A percentile compares a stretch with the other conserved stretches of the same genome.
These are phyloP conservation scores for Lerista edwardsae DNA, from an alignment of 2,797 vertebrate genomes.

Conservation along the genomic window DNA sequence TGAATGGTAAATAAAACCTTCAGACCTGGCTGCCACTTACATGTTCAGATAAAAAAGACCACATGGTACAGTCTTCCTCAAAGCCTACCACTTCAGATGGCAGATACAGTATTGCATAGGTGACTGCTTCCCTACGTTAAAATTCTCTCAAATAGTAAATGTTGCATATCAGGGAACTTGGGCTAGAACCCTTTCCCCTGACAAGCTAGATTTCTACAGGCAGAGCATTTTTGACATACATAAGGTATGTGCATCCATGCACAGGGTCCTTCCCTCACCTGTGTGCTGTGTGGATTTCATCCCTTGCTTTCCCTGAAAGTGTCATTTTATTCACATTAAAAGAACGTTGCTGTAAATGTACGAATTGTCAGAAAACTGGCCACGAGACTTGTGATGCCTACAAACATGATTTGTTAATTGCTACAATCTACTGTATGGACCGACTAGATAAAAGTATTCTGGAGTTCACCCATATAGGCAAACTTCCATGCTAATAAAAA, in stretches of 20 bases:
- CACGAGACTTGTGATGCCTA: background rate
- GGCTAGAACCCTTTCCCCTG: background rate
- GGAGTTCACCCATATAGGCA: constrained; percentile 49
- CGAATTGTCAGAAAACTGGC: constrained; percentile 21
- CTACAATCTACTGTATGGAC: constrained; percentile 17
- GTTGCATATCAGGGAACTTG: background rate
- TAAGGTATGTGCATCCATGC: too few relatives aligned
- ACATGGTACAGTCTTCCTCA: too few relatives aligned
- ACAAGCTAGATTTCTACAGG: background rate
- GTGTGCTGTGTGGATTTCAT: too few relatives aligned
- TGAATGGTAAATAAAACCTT: too few relatives aligned
- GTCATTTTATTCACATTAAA: background rate
- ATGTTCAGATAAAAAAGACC: too few relatives aligned
- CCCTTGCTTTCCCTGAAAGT: background rate
- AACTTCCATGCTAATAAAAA: constrained; percentile 49
- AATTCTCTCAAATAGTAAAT: background rate
- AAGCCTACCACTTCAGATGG: too few relatives aligned
- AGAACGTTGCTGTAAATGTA: constrained; percentile 36
- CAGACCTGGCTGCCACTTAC: too few relatives aligned
- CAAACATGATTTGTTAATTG: constrained; percentile 24
- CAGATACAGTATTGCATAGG: background rate
- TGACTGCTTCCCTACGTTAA: background rate
- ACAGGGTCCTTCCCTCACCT: background rate
- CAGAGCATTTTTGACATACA: too few relatives aligned
- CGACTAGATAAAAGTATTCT: constrained; percentile 42